These are phyloP conservation scores for Phengaris alcon DNA, from an alignment of 2,888 invertebrate genomes.

Conservation along the genomic window DNA sequence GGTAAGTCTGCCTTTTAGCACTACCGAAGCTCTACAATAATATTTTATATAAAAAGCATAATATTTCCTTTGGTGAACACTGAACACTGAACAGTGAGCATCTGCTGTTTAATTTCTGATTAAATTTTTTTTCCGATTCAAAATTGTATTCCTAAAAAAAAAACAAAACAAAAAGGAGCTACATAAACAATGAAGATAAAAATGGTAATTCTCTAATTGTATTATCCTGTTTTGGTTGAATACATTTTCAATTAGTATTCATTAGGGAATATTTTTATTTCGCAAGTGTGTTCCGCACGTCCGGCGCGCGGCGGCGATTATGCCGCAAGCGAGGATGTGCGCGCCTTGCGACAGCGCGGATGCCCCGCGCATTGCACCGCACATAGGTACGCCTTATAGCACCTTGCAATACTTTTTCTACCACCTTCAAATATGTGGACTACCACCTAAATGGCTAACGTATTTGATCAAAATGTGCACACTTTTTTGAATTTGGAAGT, in stretches of 20 bases:
- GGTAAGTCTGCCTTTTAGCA: background rate
- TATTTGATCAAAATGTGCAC: background rate
- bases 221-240: conserved; percentile 17
- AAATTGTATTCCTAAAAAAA: background rate
- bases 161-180: background rate
- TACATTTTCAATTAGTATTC: conserved; percentile 29
- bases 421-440: conserved; percentile 70
- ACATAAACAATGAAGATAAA: background rate
- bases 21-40: no score
- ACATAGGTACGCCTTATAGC: conserved; percentile 52
- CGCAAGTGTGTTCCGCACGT: conserved; percentile 59
- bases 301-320: conserved; percentile 70
- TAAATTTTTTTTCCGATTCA: background rate
- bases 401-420: conserved; percentile 70
- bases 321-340: conserved; percentile 73
- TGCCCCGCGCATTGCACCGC: conserved; percentile 68
- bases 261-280: conserved; percentile 46
- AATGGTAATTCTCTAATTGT: conserved; percentile 11
- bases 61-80: no score
- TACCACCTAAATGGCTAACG: conserved; percentile 54
- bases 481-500: background rate
- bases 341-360: conserved; percentile 75
- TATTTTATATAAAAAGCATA: no score
- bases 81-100: background rate
- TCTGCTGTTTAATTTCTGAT: background rate